phyloP scores from a whole-genome alignment of 1,140 invertebrate genomes.

The Globodera rostochiensis region DNA sequence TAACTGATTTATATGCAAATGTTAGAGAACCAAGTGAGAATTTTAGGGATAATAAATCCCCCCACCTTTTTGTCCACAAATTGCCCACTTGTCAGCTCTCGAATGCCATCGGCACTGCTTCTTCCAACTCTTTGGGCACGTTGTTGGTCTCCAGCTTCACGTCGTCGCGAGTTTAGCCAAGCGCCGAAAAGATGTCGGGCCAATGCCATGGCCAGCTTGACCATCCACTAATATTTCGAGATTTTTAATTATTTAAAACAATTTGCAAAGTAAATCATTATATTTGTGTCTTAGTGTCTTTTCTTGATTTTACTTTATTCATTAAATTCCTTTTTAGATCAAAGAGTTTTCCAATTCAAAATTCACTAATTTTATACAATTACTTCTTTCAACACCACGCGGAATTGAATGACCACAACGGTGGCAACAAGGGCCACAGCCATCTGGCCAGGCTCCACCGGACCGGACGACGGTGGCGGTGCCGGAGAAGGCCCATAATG shows the following conservation, averaged over 20 bases:
- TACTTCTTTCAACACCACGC: background rate
- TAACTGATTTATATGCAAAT: too few relatives aligned
- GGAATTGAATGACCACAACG: conserved; percentile 23
- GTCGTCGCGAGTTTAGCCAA: background rate
- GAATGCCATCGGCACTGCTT: background rate
- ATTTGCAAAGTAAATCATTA: too few relatives aligned
- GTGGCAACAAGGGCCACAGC: conserved; percentile 20
- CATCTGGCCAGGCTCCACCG: conserved; percentile 15
- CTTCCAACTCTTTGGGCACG: background rate
- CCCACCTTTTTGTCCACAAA: conserved; percentile 10
- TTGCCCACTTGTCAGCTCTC: background rate
- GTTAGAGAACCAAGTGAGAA: background rate
- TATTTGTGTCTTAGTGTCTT: too few relatives aligned
- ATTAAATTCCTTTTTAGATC: too few relatives aligned
- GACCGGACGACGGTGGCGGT: background rate
- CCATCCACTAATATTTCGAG: background rate
- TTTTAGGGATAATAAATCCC: background rate
- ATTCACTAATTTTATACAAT: background rate
- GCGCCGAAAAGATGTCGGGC: conserved; percentile 4
- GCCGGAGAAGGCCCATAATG: background rate
- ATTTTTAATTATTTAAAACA: too few relatives aligned
- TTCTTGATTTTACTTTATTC: too few relatives aligned
- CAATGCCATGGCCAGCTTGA: background rate
- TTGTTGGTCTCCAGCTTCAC: background rate
- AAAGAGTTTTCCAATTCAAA: too few relatives aligned